Evolutionary conservation across 2,113 vertebrate species (phyloP), one percentile per base, ranked within the genome.

Genomic region (Lophotis ruficrista): DNA sequence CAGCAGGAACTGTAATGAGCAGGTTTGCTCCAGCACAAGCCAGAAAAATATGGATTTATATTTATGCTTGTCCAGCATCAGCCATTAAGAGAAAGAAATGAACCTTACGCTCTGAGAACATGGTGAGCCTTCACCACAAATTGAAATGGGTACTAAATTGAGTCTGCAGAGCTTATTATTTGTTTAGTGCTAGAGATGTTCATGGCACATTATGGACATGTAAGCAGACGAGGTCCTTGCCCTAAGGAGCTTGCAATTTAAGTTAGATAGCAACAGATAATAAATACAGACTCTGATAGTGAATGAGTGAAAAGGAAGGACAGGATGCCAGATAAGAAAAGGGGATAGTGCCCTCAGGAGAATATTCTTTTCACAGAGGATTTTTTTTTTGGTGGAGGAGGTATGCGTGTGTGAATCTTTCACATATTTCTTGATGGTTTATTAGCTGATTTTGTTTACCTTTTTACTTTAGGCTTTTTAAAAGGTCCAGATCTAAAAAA

Each of bases 121-220:
- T 72, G 58, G 89, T 81, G 19, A 96, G 68, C 31, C 54, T 96
- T 96, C 92, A 71, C 84, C 57, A 94, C 94, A 94, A 90, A 96
- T 95, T 97, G 93, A 94, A 94, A 93, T 94, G 62, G 95, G 92
- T 94, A 30, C 89, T 94, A 96, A 96, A 94, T 73, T 87, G 89
- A 95, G 77, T 94, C 72, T 85, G 90, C 53, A 87, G 75, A 95
- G 70, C 65, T 92, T 91, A 79, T 95, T 95, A 92, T 84, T 96
- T 96, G 75, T 93, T 97, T 94, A 95, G 90, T 82, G 62, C 79
- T 96, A 68, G 62, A 96, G 77, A 76, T 94, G 83, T 84, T 90
- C 79, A 68, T 85, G 82, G 71, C 87, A 91, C 73, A 83, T 97
- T 93, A 94, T 7, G 22, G 83, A 79, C 72, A 51, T 68, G 65